These are phyloP conservation scores for Ptychobarbus kaznakovi DNA, from an alignment of 2,797 vertebrate species.

Conservation along the genomic window DNA sequence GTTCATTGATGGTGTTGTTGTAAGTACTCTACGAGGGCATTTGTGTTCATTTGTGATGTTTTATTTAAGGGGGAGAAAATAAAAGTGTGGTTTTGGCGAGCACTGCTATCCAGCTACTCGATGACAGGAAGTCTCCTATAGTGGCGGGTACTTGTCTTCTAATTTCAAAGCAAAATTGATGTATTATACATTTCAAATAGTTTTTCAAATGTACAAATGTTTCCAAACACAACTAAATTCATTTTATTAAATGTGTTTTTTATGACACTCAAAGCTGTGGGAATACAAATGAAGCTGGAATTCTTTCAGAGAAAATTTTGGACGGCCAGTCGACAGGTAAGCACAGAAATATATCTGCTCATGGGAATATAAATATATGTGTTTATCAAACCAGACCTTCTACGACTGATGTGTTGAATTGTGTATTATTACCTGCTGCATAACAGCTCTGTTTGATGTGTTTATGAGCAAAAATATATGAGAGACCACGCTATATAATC, in stretches of 20 bases:
- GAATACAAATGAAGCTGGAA: slow-evolving; percentile 99
- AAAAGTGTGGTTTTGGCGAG: slow-evolving; percentile 97
- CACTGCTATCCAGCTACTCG: slow-evolving; percentile 93
- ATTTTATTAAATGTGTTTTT: slow-evolving; percentile 15
- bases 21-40: background rate
- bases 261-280: slow-evolving; percentile 84
- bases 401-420: background rate
- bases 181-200: background rate
- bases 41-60: slow-evolving; percentile 42
- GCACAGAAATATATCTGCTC: background rate
- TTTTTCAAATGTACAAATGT: background rate
- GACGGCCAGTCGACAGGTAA: slow-evolving; percentile 98
- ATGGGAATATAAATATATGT: background rate
- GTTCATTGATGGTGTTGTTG: background rate
- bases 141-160: slow-evolving; percentile 86
- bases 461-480: background rate
- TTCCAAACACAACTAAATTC: background rate
- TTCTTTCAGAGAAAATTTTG: slow-evolving; percentile 99
- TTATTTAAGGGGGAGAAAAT: slow-evolving; percentile 83
- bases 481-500: background rate
- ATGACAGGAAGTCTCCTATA: slow-evolving; percentile 95
- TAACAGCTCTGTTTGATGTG: background rate
- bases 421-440: background rate
- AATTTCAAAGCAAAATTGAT: background rate
- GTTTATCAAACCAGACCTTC: background rate